These are phyloP conservation scores for Channa striata DNA, from an alignment of 2,797 vertebrate species.

Conservation along the genomic window DNA sequence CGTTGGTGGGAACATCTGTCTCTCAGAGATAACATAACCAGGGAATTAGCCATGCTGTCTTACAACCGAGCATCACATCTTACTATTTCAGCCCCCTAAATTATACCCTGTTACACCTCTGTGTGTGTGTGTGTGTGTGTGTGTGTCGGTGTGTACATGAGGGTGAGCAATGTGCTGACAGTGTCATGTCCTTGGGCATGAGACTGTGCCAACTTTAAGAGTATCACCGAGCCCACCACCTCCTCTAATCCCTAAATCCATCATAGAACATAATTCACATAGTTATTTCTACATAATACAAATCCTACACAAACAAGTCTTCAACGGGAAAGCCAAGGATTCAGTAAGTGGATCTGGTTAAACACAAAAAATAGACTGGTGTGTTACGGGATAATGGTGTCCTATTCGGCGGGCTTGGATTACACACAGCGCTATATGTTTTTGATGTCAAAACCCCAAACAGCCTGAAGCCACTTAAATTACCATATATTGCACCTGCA, in stretches of 20 bases:
- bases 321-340: background rate
- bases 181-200: conserved; percentile 70
- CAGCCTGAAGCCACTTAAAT: conserved; percentile 62
- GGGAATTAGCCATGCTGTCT: conserved; percentile 80
- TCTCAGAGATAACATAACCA: conserved; percentile 80
- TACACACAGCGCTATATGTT: conserved; percentile 36
- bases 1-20: conserved; percentile 79
- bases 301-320: conserved; percentile 49
- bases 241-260: conserved; percentile 69
- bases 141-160: conserved; percentile 26
- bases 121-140: conserved; percentile 22
- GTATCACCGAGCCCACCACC: conserved; percentile 63
- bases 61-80: conserved; percentile 75
- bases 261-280: conserved; percentile 44
- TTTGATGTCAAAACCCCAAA: conserved; percentile 66
- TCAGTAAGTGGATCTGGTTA: conserved; percentile 23
- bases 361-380: conserved; percentile 26
- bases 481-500: conserved; percentile 53
- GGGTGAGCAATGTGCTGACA: conserved; percentile 66
- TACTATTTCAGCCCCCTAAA: conserved; percentile 74
- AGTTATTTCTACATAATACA: conserved; percentile 44
- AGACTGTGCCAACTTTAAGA: conserved; percentile 66
- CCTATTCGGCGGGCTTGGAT: conserved; percentile 36
- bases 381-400: conserved; percentile 34
- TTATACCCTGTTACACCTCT: conserved; percentile 74